A percentile compares a stretch with the other conserved stretches of the same genome.
These are phyloP conservation scores for Sebastes itinus DNA, from an alignment of 2,797 vertebrate species.

Conservation along the genomic window DNA sequence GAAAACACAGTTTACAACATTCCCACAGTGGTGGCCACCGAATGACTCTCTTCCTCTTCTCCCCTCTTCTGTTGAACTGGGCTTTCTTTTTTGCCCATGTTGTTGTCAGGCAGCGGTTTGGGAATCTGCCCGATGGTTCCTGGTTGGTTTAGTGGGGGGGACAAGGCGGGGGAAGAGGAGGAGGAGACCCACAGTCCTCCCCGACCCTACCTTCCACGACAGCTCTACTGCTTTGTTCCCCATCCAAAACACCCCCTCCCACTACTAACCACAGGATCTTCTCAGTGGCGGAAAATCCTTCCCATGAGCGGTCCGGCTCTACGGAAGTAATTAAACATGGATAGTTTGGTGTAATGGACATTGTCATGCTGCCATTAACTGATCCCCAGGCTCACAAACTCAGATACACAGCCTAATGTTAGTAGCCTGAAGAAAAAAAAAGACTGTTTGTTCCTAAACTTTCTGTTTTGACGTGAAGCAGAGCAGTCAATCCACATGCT, in stretches of 20 bases:
- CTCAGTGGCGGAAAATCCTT: slow-evolving; percentile 76
- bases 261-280: slow-evolving; percentile 50
- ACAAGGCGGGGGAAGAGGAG: slow-evolving; percentile 11
- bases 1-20: slow-evolving; percentile 83
- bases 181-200: slow-evolving; percentile 40
- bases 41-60: slow-evolving; percentile 73
- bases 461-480: slow-evolving; percentile 13
- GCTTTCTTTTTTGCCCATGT: slow-evolving; percentile 70
- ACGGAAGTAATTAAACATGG: slow-evolving; percentile 82
- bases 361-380: slow-evolving; percentile 75
- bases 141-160: slow-evolving; percentile 57
- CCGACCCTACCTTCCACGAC: slow-evolving; percentile 52
- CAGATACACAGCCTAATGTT: slow-evolving; percentile 43
- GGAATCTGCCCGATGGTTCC: slow-evolving; percentile 72
- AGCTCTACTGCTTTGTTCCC: slow-evolving; percentile 75
- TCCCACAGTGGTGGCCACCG: slow-evolving; percentile 80
- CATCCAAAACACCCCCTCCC: slow-evolving; percentile 63
- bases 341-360: slow-evolving; percentile 80
- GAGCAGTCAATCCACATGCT: background rate
- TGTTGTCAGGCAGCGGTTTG: slow-evolving; percentile 80
- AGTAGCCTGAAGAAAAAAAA: slow-evolving; percentile 30
- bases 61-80: slow-evolving; percentile 55
- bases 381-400: slow-evolving; percentile 58
- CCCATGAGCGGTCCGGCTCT: slow-evolving; percentile 67
- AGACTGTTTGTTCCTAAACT: slow-evolving; percentile 8